phyloP scores from a whole-genome alignment of 2,888 invertebrate genomes.

The Lottia gigantea region DNA sequence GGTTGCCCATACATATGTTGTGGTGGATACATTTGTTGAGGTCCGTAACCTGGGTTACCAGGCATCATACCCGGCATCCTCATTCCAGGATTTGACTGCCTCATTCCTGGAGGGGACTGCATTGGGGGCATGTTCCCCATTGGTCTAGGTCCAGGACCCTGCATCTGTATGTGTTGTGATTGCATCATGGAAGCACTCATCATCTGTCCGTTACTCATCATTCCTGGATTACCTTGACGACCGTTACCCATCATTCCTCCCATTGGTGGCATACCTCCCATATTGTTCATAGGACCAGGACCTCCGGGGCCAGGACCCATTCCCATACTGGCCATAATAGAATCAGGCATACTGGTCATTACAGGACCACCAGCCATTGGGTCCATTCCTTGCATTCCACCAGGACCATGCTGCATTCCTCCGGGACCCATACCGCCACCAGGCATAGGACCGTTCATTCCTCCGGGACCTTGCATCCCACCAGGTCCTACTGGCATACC shows the following conservation, averaged over 20 bases:
- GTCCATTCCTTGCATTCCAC: conserved; percentile 35
- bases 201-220: conserved; percentile 32
- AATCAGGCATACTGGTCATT: conserved; percentile 38
- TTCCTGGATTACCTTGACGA: conserved; percentile 21
- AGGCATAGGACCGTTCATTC: background rate
- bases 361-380: conserved; percentile 35
- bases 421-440: conserved; percentile 23
- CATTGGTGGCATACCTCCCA: conserved; percentile 35
- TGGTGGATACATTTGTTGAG: conserved; percentile 65
- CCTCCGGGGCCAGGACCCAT: conserved; percentile 28
- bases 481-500: conserved; percentile 33
- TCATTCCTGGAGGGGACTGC: conserved; percentile 36
- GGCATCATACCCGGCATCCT: conserved; percentile 44
- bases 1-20: conserved; percentile 62
- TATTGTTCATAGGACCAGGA: conserved; percentile 35
- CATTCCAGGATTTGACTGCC: conserved; percentile 41
- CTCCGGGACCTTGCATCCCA: conserved; percentile 16
- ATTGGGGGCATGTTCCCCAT: conserved; percentile 36
- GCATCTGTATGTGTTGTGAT: conserved; percentile 48
- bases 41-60: conserved; percentile 25
- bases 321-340: conserved; percentile 31
- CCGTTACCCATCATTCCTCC: conserved; percentile 26
- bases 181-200: conserved; percentile 34
- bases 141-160: conserved; percentile 40
- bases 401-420: conserved; percentile 29